Evolutionary conservation across 2,113 vertebrate genomes (phyloP), one percentile per base, ranked within the genome.

Genomic region (Boulengeromyrus knoepffleri): DNA sequence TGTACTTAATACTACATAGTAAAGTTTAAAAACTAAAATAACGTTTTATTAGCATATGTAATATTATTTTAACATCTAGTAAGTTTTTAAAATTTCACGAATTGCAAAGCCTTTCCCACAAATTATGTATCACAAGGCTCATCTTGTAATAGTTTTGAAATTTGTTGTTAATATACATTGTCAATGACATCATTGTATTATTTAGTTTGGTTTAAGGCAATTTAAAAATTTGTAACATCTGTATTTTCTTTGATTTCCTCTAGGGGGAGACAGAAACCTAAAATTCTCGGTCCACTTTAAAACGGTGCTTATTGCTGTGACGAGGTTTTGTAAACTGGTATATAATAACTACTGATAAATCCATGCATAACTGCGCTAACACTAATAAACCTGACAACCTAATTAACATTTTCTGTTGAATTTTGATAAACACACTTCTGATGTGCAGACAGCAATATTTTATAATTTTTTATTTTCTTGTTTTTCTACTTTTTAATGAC

Each of bases 211-310:
- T 70, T 31, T 70, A 70, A 31, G n/a, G 62, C n/a, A 66, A 27
- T 70, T 70, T 13, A 70, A 70, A 70, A 31, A 70, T 31, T 13
- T 31, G 10, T 70, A 27, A 31, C 62, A 31, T 66, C 56, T 21
- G 13, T 83, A 42, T 83, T 83, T 83, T 83, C 13, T 27, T 86
- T 86, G 24, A 15, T 52, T 3, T 87, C 89, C 89, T 90, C 85
- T 87, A n/a, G 84, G 58, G 84, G 85, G 89, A 12, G 89, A 56
- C 53, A 21, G 10, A 49, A 45, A 70, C 46, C n/a, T 66, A 87
- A 74, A 87, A 74, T 66, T 8, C 1, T 17, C 19, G 9, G 77
- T 83, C 31, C 36, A 83, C 36, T 36, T 9, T n/a, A 56, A 58
- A n/a, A n/a, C 56, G 24, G 24, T 9, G 56, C 56, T 62, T n/a